Evolutionary conservation across 2,888 invertebrate genomes (phyloP), one percentile per base, ranked within the genome.

Genomic region (Balanococcus diminutus): DNA sequence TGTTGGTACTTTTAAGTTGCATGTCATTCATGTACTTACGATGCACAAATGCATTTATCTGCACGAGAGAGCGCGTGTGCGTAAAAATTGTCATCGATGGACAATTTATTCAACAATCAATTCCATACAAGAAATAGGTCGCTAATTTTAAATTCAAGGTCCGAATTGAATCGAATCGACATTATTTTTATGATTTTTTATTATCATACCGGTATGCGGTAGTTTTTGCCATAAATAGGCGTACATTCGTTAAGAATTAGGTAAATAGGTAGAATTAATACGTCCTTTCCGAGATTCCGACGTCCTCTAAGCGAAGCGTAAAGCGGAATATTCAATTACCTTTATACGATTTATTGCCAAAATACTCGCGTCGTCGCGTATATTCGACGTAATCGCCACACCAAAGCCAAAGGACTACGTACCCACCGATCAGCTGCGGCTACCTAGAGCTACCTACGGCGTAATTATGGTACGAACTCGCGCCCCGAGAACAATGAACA

Each of bases 141-240:
- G 46, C 82, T 82, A 82, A 82, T 82, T 82, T 82, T 82, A 82
- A 82, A 82, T 82, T 82, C 82, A 82, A 82, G 82, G 82, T 82
- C 82, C 82, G 16, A 82, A 82, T 82, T 82, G 42, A 51, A 82
- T 82, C 56, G 82, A 82, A 82, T 46, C 42, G 56, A 82, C 56
- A 32, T 82, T 82, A 82, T 82, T 82, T 82, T 82, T 75, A 75
- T 75, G 75, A 75, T 75, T 75, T 75, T 75, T 75, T 75, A 75
- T 75, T 75, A 75, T 75, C 75, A 32, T 75, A 75, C 75, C 75
- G 75, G 75, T 75, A 75, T 75, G 75, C 75, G 75, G 75, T 75
- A 75, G 75, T 75, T 75, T 75, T 75, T 32, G 75, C 75, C 75
- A 75, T 75, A 75, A 75, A 75, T 75, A 75, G 75, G 75, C 75